Percentiles rank a stretch among this genome's conserved stretches.
Evolutionary conservation across 2,797 vertebrate genomes (phyloP).

Genomic region (Glyptemys insculpta): DNA sequence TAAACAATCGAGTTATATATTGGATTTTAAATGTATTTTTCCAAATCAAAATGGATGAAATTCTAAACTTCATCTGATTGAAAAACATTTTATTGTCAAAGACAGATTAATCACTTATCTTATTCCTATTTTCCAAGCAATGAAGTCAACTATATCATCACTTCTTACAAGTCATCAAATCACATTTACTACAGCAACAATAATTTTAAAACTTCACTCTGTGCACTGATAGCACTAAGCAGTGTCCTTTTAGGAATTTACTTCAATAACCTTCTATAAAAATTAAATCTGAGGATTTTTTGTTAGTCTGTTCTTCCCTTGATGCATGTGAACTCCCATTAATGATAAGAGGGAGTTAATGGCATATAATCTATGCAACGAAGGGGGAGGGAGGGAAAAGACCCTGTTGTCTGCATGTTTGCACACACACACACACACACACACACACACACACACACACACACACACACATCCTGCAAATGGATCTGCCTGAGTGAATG

Average conservation of each 20-base stretch:
- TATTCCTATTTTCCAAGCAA: neutral
- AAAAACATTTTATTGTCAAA: neutral
- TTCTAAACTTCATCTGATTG: neutral
- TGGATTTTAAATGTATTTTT: no score
- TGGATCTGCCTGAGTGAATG: neutral
- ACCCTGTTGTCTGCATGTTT: neutral
- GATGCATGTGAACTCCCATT: neutral
- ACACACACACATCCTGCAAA: neutral
- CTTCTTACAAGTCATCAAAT: neutral
- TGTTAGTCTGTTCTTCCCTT: neutral
- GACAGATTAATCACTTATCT: neutral
- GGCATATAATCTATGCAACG: neutral
- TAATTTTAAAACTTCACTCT: neutral
- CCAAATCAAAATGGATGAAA: neutral
- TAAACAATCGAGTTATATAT: neutral
- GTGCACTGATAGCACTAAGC: conserved; percentile 5
- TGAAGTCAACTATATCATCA: neutral
- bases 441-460: neutral
- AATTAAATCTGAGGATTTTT: conserved; percentile 10
- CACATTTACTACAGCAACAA: neutral
- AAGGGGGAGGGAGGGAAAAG: neutral
- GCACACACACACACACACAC: rapidly evolving
- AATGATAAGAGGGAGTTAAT: neutral
- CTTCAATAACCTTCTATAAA: neutral
- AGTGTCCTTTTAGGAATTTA: conserved; percentile 2